A percentile compares a stretch with the other conserved stretches of the same genome.
phyloP scores from a whole-genome alignment of 2,797 vertebrate species.

The Danio tinwini region DNA sequence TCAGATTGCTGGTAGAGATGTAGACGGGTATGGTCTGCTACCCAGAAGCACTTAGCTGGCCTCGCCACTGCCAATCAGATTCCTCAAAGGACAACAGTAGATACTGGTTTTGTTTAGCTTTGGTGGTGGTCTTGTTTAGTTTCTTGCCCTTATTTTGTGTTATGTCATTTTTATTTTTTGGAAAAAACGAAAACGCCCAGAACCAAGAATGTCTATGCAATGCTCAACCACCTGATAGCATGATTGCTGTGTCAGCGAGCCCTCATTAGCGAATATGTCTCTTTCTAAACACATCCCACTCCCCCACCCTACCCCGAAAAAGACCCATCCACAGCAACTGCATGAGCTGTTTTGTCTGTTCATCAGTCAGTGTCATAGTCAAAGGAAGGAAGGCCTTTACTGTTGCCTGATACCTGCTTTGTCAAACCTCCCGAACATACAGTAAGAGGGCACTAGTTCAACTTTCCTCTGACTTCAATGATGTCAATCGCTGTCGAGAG shows the following conservation, averaged over 20 bases:
- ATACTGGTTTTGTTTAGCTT: conserved; percentile 57
- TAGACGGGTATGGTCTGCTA: background rate
- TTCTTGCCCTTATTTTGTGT: conserved; percentile 63
- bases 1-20: conserved; percentile 10
- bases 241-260: conserved; percentile 49
- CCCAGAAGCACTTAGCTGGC: conserved; percentile 48
- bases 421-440: background rate
- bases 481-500: conserved; percentile 74
- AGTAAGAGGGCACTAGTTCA: conserved; percentile 2
- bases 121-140: conserved; percentile 64
- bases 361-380: conserved; percentile 25
- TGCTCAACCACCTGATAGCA: conserved; percentile 62
- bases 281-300: conserved; percentile 25
- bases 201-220: conserved; percentile 83
- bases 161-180: conserved; percentile 54
- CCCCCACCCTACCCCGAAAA: background rate
- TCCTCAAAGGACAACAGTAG: conserved; percentile 56
- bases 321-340: conserved; percentile 23
- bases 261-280: conserved; percentile 9
- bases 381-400: background rate
- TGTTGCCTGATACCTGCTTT: conserved; percentile 36
- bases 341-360: conserved; percentile 32
- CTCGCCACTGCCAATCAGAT: conserved; percentile 64
- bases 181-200: conserved; percentile 64
- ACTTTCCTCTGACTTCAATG: conserved; percentile 38